Conservation (phyloP, 2,797 vertebrate genomes). For the Ctenopoma multispine region DNA sequence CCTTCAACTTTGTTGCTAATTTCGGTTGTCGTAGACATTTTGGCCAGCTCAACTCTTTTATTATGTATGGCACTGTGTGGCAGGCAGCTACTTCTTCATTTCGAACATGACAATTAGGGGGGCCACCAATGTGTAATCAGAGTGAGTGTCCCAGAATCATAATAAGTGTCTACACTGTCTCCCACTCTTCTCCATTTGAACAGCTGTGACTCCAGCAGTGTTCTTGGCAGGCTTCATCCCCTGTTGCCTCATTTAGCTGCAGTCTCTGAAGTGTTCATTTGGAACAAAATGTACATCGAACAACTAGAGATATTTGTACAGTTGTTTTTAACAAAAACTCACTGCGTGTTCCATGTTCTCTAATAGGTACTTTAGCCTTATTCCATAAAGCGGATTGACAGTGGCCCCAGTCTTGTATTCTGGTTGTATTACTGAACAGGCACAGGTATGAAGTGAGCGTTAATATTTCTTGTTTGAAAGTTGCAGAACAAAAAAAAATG, state of each 20-base stretch:
- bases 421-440: too few species aligned
- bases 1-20: slow-evolving; percentile 38
- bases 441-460: too few species aligned
- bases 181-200: slow-evolving; percentile 66
- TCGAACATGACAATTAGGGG: slow-evolving; percentile 68
- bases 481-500: too few species aligned
- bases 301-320: slow-evolving; percentile 42
- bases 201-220: slow-evolving; percentile 76
- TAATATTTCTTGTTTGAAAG: too few species aligned
- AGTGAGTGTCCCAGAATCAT: slow-evolving; percentile 68
- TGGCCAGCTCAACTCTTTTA: slow-evolving; percentile 44
- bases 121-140: slow-evolving; percentile 70
- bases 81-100: slow-evolving; percentile 62
- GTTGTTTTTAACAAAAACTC: background rate
- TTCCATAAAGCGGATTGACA: background rate
- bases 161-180: slow-evolving; percentile 66
- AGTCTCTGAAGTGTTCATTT: slow-evolving; percentile 61
- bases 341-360: background rate
- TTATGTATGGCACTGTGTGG: slow-evolving; percentile 46
- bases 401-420: background rate
- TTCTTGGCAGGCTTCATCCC: slow-evolving; percentile 68
- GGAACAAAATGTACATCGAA: slow-evolving; percentile 43
- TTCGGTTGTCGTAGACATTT: slow-evolving; percentile 28
- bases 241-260: slow-evolving; percentile 66
- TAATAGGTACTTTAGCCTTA: background rate